phyloP scores from a whole-genome alignment of 2,797 vertebrate genomes.

The Miichthys miiuy region DNA sequence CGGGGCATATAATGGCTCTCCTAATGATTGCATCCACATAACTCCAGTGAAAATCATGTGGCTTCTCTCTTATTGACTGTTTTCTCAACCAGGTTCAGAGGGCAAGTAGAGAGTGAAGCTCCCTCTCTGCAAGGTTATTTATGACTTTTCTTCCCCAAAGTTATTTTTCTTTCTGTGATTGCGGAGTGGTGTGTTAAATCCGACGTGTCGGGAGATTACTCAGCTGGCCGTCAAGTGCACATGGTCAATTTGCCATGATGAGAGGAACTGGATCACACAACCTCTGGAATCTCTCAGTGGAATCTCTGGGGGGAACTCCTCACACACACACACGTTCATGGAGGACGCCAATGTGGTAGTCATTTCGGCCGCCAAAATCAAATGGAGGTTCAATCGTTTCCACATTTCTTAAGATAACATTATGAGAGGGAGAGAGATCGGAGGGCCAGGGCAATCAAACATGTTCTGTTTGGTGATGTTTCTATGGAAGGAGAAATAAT shows the following conservation, averaged over 20 bases:
- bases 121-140: slow-evolving; percentile 80
- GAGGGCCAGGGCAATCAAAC: slow-evolving; percentile 80
- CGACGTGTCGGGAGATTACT: slow-evolving; percentile 82
- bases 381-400: slow-evolving; percentile 86
- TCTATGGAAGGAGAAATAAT: slow-evolving; percentile 82
- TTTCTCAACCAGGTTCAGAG: slow-evolving; percentile 80
- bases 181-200: slow-evolving; percentile 83
- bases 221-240: slow-evolving; percentile 82
- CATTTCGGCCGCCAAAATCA: slow-evolving; percentile 84
- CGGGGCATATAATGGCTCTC: slow-evolving; percentile 64
- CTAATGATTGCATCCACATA: slow-evolving; percentile 76
- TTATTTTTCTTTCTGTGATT: slow-evolving; percentile 85
- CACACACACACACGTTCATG: slow-evolving; percentile 38
- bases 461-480: slow-evolving; percentile 78
- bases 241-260: slow-evolving; percentile 84
- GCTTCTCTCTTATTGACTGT: slow-evolving; percentile 77
- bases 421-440: slow-evolving; percentile 80
- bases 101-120: slow-evolving; percentile 82
- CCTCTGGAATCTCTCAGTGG: slow-evolving; percentile 75
- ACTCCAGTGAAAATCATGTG: slow-evolving; percentile 67
- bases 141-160: slow-evolving; percentile 82
- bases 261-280: slow-evolving; percentile 78
- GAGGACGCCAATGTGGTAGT: slow-evolving; percentile 84
- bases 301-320: slow-evolving; percentile 60
- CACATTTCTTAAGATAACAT: slow-evolving; percentile 89